These are phyloP conservation scores for Dendrocopos noguchii DNA, from an alignment of 2,113 vertebrate genomes.

Conservation along the genomic window DNA sequence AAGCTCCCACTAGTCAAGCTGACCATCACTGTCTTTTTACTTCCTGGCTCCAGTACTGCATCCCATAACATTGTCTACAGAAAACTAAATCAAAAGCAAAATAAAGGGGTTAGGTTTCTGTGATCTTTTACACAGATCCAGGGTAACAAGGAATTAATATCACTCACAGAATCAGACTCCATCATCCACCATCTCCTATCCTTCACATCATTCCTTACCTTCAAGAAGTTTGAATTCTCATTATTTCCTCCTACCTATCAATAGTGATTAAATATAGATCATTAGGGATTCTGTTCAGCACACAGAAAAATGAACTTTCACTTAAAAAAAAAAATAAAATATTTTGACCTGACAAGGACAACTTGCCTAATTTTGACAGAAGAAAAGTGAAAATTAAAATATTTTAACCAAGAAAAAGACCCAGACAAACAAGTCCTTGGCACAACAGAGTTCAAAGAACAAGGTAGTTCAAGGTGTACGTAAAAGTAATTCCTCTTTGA, in stretches of 20 bases:
- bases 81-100: constrained; percentile 12
- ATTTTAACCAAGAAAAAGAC: neutral
- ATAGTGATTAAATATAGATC: neutral
- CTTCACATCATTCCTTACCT: neutral
- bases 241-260: neutral
- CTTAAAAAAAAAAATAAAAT: neutral
- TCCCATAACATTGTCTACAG: neutral
- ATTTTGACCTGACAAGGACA: neutral
- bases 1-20: neutral
- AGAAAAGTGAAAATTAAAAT: neutral
- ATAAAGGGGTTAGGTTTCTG: neutral
- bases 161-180: neutral
- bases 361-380: neutral
- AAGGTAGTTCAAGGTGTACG: neutral
- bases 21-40: neutral
- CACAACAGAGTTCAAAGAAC: neutral
- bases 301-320: neutral
- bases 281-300: neutral
- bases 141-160: neutral
- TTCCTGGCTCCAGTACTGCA: neutral
- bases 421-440: neutral
- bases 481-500: neutral
- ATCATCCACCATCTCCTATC: neutral
- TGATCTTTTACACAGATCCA: neutral
- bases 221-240: neutral